Conservation (phyloP, 2,113 vertebrate genomes). For the Dolichallabes microphthalmus region DNA sequence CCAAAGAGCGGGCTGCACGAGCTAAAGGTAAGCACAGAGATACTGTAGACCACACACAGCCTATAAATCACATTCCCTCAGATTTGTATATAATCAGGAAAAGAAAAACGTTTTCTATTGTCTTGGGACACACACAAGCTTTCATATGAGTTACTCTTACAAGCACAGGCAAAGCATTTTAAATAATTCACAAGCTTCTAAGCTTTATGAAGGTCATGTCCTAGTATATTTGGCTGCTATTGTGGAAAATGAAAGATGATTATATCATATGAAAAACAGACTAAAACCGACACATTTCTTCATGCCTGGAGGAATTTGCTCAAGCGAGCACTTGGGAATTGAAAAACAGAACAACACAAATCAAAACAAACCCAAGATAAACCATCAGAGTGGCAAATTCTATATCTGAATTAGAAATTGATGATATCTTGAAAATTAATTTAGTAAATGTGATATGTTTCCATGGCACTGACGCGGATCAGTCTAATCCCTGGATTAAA, state of each 20-base stretch:
- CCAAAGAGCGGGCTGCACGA: slow-evolving; percentile 45
- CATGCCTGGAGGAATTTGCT: not conserved
- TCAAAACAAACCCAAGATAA: not conserved
- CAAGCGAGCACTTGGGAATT: not conserved
- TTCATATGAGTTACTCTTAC: not conserved
- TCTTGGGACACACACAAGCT: not conserved
- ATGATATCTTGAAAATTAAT: not conserved
- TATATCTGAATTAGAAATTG: not conserved
- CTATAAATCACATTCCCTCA: not conserved
- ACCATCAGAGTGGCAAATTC: not conserved
- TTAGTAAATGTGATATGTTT: not conserved
- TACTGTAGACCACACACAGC: not conserved
- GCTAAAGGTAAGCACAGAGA: slow-evolving; percentile 65
- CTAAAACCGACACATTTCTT: not conserved
- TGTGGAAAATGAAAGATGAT: not conserved
- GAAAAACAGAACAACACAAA: not conserved
- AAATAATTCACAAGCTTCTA: not conserved
- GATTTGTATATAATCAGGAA: not conserved
- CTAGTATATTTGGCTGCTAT: not conserved
- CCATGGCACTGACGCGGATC: not conserved
- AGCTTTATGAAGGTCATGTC: not conserved
- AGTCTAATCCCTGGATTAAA: not conserved
- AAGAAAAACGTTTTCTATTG: not conserved
- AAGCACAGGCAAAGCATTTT: not conserved
- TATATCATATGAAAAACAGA: not conserved